These are phyloP conservation scores for Pemphigus obesinymphae DNA, from an alignment of 1,140 invertebrate genomes.

Conservation along the genomic window DNA sequence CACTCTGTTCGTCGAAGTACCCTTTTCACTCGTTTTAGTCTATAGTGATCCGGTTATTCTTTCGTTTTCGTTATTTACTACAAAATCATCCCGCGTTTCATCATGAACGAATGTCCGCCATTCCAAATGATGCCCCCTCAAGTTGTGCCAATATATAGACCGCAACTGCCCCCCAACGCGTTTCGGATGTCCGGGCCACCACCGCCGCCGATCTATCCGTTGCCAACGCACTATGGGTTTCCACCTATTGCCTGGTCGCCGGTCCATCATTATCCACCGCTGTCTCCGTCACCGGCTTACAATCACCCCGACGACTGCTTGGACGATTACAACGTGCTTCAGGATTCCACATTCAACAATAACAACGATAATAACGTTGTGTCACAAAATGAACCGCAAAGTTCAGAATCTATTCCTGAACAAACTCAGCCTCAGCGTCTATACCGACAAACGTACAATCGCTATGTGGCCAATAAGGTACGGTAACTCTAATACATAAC, in stretches of 20 bases:
- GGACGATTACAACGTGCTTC: background rate
- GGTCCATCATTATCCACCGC: background rate
- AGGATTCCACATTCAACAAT: background rate
- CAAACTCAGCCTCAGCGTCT: too few species aligned
- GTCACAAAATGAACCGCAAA: too few species aligned
- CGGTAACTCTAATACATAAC: too few species aligned
- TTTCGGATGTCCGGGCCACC: background rate
- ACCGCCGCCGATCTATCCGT: background rate
- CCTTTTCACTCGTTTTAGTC: too few species aligned
- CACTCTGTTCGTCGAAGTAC: too few species aligned
- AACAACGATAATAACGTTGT: background rate
- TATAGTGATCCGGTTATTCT: too few species aligned
- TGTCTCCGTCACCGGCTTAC: background rate
- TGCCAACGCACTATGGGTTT: background rate
- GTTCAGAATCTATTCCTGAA: too few species aligned
- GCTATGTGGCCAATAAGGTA: conserved; percentile 19
- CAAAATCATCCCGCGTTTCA: background rate
- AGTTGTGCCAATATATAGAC: background rate
- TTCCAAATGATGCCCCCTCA: background rate
- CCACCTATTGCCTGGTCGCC: conserved; percentile 3
- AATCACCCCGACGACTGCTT: background rate
- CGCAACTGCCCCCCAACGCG: background rate
- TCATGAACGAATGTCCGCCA: background rate
- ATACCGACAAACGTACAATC: background rate
- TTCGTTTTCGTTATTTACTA: background rate